Evolutionary conservation across 2,797 vertebrate species (phyloP).

Genomic region (Lemur catta): DNA sequence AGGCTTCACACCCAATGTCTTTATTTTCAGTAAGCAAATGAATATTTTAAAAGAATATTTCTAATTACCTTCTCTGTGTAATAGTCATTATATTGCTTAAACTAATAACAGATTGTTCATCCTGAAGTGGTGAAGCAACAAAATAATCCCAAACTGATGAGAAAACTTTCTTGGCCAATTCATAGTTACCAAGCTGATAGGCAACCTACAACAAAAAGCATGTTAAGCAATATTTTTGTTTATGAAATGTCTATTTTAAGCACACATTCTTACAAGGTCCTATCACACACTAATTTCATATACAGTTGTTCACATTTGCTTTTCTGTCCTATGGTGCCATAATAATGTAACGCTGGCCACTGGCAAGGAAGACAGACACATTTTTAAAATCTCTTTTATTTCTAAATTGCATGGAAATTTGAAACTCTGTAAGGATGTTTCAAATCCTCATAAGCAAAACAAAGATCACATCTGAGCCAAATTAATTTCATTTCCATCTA

Average conservation of each 20-base stretch:
- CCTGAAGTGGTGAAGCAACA: constrained; percentile 78
- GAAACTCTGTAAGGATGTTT: constrained; percentile 69
- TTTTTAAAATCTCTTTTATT: constrained; percentile 64
- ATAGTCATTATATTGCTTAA: constrained; percentile 76
- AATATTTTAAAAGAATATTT: constrained; percentile 47
- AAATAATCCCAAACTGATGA: constrained; percentile 91
- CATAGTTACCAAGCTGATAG: constrained; percentile 89
- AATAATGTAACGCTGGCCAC: not conserved
- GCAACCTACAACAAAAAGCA: constrained; percentile 86
- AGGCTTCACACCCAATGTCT: not conserved
- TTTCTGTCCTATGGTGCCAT: not conserved
- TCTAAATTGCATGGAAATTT: constrained; percentile 66
- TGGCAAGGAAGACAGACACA: constrained; percentile 53
- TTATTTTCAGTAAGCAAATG: constrained; percentile 37
- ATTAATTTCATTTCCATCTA: constrained; percentile 68
- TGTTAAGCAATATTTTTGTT: not conserved
- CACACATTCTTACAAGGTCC: not conserved
- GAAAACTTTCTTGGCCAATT: constrained; percentile 90
- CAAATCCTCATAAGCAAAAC: constrained; percentile 78
- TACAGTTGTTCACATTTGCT: not conserved
- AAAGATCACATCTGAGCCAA: constrained; percentile 77
- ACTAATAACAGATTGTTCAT: constrained; percentile 72
- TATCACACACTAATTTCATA: not conserved
- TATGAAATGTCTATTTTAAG: not conserved
- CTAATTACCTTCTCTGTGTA: constrained; percentile 83